phyloP scores from a whole-genome alignment of 2,797 vertebrate genomes.

The Enteromius unitaeniatus region DNA sequence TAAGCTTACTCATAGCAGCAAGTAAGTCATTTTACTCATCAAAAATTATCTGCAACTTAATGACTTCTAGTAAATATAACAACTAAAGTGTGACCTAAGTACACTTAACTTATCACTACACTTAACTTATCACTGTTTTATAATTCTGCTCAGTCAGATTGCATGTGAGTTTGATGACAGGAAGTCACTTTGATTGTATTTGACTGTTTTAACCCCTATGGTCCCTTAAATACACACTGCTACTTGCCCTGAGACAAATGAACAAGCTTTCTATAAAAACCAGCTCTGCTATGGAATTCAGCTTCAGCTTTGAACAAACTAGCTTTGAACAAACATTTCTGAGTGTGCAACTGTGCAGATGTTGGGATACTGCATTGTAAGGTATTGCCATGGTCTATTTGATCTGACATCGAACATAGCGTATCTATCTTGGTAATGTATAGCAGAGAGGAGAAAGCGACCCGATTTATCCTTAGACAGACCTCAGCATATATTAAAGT shows the following conservation, averaged over 20 bases:
- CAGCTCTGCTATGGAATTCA: constrained; percentile 61
- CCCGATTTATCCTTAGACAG: constrained; percentile 41
- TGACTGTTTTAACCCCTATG: constrained; percentile 42
- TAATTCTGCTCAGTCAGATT: background rate
- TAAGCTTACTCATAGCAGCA: no score
- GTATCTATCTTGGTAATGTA: constrained; percentile 81
- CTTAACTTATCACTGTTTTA: background rate
- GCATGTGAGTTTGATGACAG: background rate
- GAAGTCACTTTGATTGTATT: constrained; percentile 35
- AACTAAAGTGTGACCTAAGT: background rate
- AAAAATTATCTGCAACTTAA: no score
- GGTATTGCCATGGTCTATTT: constrained; percentile 84
- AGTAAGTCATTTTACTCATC: no score
- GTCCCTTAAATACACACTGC: constrained; percentile 44
- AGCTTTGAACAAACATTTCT: constrained; percentile 53
- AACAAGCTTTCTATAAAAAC: constrained; percentile 62
- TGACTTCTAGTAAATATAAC: no score
- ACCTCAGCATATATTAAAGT: constrained; percentile 57
- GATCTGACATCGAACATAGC: constrained; percentile 85
- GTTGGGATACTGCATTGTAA: constrained; percentile 83
- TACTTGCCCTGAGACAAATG: constrained; percentile 50
- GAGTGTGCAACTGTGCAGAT: constrained; percentile 71
- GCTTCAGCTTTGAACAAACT: constrained; percentile 56
- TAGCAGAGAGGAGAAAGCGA: constrained; percentile 78
- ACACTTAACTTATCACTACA: background rate